phyloP scores from a whole-genome alignment of 1,140 invertebrate genomes.

The Maniola jurtina region DNA sequence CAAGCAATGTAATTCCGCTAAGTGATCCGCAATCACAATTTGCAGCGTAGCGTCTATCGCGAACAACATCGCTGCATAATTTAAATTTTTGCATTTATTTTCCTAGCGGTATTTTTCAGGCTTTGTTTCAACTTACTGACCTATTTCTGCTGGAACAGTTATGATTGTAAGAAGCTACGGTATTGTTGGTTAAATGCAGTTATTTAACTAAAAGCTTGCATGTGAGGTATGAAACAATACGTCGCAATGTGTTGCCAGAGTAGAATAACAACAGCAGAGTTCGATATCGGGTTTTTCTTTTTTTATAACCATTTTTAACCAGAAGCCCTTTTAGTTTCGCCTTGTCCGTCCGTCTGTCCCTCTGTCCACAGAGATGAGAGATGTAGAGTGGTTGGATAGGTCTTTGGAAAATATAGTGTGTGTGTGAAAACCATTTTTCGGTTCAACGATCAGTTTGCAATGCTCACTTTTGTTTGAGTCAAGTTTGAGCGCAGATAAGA shows the following conservation, averaged over 20 bases:
- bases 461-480: too few relatives aligned
- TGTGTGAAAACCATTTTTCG: too few relatives aligned
- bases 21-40: slow-evolving; percentile 15
- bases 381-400: too few relatives aligned
- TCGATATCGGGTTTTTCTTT: too few relatives aligned
- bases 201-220: slow-evolving; percentile 3
- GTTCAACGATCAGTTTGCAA: too few relatives aligned
- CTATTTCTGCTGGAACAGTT: not conserved
- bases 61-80: not conserved
- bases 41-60: not conserved
- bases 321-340: too few relatives aligned
- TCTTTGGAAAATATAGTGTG: too few relatives aligned
- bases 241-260: not conserved
- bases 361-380: too few relatives aligned
- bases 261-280: too few relatives aligned
- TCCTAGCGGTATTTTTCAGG: slow-evolving; percentile 12
- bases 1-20: slow-evolving; percentile 7
- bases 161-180: not conserved
- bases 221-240: not conserved
- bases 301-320: too few relatives aligned
- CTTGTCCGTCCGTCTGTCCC: too few relatives aligned
- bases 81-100: slow-evolving; percentile 13
- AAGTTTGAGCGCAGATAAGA: too few relatives aligned
- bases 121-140: slow-evolving; percentile 10
- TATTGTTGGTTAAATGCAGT: not conserved